Evolutionary conservation across 2,113 vertebrate genomes (phyloP), one percentile per base, ranked within the genome.

Genomic region (Leptosomus discolor): DNA sequence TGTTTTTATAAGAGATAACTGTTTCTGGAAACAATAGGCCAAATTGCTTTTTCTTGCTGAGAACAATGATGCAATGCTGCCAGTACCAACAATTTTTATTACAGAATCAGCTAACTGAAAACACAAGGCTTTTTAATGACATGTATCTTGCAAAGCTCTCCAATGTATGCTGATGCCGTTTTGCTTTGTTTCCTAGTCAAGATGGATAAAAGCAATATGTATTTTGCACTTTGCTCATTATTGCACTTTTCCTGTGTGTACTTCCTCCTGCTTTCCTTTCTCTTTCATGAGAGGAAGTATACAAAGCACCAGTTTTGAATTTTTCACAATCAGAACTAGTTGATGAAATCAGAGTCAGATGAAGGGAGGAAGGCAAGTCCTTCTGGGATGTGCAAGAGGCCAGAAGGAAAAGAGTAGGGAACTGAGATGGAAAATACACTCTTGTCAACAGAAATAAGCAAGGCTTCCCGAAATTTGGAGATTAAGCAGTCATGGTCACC

Each of bases 31-130:
- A 95, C 94, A 97, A 96, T 94, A 96, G 94, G 29, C 61, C 60
- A 92, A 94, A 94, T 85, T 87, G 81, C 45, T 94, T 97, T 94
- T 94, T 80, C 84, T 95, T 87, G 39, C 83, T 88, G 79, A 82
- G 89, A 94, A 95, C 92, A 95, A 97, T 96, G 95, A 92, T 95
- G 81, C 60, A 57, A 50, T 36, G 50, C 81, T 96, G 91, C 92
- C 94, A 97, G 91, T 65, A 94, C 91, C 92, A 95, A 94, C 89
- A 97, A 79, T 97, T 94, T 93, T 92, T 95, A 88, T 95, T 97
- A 94, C 88, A 95, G 94, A 95, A 85, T 88, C 97, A 88, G 91
- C 86, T 95, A 95, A 97, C 80, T 90, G 54, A 92, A 97, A 97
- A 95, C 97, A 97, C 91, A 90, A 79, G 81, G 58, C 63, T 79